Evolutionary conservation across 2,113 vertebrate species (phyloP).

Genomic region (Cercocebus atys): DNA sequence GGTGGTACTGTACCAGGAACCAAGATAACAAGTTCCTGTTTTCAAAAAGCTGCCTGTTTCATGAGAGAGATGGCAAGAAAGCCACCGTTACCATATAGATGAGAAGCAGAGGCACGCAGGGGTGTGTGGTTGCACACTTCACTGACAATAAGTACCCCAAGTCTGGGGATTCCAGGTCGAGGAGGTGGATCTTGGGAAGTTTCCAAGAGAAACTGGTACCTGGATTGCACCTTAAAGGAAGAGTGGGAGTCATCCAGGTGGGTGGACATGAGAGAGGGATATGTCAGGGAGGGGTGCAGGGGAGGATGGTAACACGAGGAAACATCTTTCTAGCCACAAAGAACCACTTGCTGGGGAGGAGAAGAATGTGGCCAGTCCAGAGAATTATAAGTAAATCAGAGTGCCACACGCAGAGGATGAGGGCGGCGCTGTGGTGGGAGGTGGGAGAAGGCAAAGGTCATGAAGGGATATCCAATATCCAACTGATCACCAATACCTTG

Average conservation of each 20-base stretch:
- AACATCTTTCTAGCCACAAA: background rate
- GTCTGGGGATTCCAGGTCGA: rapidly evolving
- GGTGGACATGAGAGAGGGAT: background rate
- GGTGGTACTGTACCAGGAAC: background rate
- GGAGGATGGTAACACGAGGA: background rate
- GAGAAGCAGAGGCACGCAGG: background rate
- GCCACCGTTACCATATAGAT: rapidly evolving
- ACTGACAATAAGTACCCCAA: background rate
- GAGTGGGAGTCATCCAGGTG: background rate
- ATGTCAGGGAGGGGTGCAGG: rapidly evolving
- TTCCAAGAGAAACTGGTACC: background rate
- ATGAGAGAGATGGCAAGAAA: background rate
- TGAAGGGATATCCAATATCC: background rate
- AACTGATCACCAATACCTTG: background rate
- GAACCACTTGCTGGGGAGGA: background rate
- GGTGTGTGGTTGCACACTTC: rapidly evolving
- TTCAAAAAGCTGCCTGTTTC: background rate
- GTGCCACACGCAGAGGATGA: background rate
- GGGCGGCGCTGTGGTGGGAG: too few species aligned
- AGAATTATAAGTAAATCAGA: background rate
- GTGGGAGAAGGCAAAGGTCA: background rate
- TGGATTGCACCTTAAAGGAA: background rate
- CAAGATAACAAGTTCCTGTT: background rate
- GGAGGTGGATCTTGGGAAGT: background rate
- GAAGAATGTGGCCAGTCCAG: background rate